Evolutionary conservation across 2,888 invertebrate genomes (phyloP).

Genomic region (Lamproptera curius): DNA sequence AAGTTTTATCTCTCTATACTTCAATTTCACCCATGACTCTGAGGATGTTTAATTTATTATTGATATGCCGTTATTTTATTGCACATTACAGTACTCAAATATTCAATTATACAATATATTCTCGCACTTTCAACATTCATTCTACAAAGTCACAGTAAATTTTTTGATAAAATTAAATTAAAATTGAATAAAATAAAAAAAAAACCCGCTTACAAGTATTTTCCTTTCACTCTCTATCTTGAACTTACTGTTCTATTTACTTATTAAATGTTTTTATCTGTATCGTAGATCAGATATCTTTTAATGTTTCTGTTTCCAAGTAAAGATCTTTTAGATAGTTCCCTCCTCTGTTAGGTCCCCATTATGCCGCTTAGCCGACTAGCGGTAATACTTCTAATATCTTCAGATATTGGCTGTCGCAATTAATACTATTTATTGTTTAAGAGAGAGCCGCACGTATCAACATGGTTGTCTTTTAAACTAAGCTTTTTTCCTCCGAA

Average conservation of each 20-base stretch:
- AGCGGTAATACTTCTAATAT: constrained; percentile 40
- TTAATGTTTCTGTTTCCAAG: constrained; percentile 34
- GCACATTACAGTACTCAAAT: constrained; percentile 20
- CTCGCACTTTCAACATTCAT: constrained; percentile 9
- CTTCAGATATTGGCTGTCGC: constrained; percentile 48
- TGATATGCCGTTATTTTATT: constrained; percentile 21
- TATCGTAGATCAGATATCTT: constrained; percentile 30
- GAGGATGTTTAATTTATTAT: constrained; percentile 35
- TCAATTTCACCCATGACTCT: constrained; percentile 39
- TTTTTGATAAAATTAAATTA: not conserved
- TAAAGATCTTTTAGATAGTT: constrained; percentile 8
- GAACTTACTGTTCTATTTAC: constrained; percentile 22
- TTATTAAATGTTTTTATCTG: constrained; percentile 30
- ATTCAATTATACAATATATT: constrained; percentile 19
- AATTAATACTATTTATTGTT: constrained; percentile 30
- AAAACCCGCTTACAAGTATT: constrained; percentile 2
- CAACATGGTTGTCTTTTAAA: constrained; percentile 37
- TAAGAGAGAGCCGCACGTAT: constrained; percentile 31
- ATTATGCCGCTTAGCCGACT: constrained; percentile 64
- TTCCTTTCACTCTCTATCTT: constrained; percentile 6
- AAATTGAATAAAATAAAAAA: not conserved
- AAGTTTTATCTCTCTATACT: constrained; percentile 42
- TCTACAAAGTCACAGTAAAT: constrained; percentile 18
- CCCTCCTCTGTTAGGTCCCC: no score
- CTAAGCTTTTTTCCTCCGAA: constrained; percentile 53